These are phyloP conservation scores for Amblyraja radiata DNA, from an alignment of 2,797 vertebrate species.

Conservation along the genomic window DNA sequence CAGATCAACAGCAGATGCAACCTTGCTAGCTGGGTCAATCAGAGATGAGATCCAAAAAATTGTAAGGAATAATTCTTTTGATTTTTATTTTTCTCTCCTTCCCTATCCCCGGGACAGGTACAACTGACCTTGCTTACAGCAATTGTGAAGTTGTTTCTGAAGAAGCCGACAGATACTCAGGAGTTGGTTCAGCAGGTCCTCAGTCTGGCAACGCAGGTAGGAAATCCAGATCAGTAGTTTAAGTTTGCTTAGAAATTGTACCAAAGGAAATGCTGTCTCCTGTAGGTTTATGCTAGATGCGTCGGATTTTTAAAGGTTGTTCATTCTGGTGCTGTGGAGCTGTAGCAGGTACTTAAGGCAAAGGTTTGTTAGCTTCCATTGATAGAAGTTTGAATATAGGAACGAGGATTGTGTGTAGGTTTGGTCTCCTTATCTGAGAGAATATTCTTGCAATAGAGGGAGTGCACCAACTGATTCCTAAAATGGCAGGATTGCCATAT, in stretches of 20 bases:
- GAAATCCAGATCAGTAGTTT: slow-evolving; percentile 38
- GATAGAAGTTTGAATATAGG: too few relatives aligned
- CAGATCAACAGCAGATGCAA: too few relatives aligned
- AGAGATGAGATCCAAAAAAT: not conserved
- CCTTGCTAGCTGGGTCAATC: not conserved
- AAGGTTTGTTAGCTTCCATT: too few relatives aligned
- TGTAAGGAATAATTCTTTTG: not conserved
- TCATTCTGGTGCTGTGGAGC: not conserved
- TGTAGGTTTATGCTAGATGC: not conserved
- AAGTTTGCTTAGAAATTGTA: not conserved
- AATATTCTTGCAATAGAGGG: too few relatives aligned
- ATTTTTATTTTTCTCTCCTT: too few relatives aligned
- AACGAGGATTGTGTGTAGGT: too few relatives aligned
- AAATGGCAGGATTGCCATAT: too few relatives aligned
- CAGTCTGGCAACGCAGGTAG: slow-evolving; percentile 92
- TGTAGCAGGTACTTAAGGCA: too few relatives aligned
- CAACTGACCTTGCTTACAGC: slow-evolving; percentile 92
- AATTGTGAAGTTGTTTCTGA: slow-evolving; percentile 92
- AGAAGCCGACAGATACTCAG: slow-evolving; percentile 95
- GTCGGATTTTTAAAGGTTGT: not conserved
- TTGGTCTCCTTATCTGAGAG: too few relatives aligned
- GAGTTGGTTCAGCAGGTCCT: slow-evolving; percentile 94
- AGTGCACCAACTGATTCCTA: too few relatives aligned
- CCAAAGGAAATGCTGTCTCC: not conserved
- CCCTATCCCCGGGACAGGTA: slow-evolving; percentile 59